Evolutionary conservation across 2,888 invertebrate genomes (phyloP).

Genomic region (Drosophila cracens): DNA sequence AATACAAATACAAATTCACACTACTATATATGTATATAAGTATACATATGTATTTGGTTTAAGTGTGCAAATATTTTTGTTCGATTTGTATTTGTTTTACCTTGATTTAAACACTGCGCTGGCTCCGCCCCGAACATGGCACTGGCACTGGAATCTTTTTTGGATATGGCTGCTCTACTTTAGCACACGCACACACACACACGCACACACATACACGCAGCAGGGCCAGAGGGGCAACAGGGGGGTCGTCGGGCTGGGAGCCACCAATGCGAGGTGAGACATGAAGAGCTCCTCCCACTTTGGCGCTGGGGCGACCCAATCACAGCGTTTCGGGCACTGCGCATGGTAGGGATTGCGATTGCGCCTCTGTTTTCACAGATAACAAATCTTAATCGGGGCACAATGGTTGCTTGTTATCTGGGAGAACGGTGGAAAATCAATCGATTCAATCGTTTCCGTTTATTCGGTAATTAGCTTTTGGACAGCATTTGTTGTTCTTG

Average conservation of each 20-base stretch:
- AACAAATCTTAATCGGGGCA: constrained; percentile 82
- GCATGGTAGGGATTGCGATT: constrained; percentile 76
- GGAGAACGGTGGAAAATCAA: constrained; percentile 68
- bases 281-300: constrained; percentile 68
- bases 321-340: constrained; percentile 73
- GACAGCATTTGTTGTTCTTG: constrained; percentile 57
- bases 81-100: constrained; percentile 78
- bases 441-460: constrained; percentile 73
- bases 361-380: constrained; percentile 83
- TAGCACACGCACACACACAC: constrained; percentile 41
- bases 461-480: constrained; percentile 80
- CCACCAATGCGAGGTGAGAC: constrained; percentile 61
- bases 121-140: constrained; percentile 78
- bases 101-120: constrained; percentile 72
- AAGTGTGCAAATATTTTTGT: constrained; percentile 74
- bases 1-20: not conserved
- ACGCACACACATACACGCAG: constrained; percentile 23
- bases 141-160: constrained; percentile 42
- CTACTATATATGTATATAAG: not conserved
- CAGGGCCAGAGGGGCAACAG: not conserved
- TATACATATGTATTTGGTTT: constrained; percentile 11
- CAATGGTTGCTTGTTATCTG: constrained; percentile 74
- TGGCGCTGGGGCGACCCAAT: constrained; percentile 61
- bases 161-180: constrained; percentile 61
- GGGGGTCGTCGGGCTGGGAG: constrained; percentile 10